Conservation (phyloP, 2,113 vertebrate genomes). For the Eleginops maclovinus region DNA sequence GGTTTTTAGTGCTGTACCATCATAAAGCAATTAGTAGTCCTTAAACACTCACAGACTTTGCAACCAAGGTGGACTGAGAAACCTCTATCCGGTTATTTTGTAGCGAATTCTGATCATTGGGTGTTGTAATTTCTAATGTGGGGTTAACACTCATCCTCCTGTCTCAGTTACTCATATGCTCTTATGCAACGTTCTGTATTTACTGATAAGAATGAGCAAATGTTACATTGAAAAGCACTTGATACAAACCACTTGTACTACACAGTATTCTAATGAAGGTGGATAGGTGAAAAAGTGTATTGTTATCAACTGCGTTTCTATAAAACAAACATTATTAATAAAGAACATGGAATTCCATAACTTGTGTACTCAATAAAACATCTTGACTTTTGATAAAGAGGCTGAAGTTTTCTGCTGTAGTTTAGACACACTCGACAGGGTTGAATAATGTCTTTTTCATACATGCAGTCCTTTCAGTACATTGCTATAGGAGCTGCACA, state of each 20-base stretch:
- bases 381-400: conserved; percentile 9
- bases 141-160: not conserved
- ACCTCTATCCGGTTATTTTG: not conserved
- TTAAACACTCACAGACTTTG: not conserved
- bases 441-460: conserved; percentile 1
- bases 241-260: conserved; percentile 4
- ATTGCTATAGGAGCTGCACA: not conserved
- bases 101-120: not conserved
- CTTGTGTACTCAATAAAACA: not conserved
- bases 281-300: not conserved
- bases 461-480: not conserved
- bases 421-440: not conserved
- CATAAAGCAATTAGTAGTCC: not conserved
- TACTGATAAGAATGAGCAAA: conserved; percentile 1
- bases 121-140: conserved; percentile 6
- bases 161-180: conserved; percentile 4
- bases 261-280: conserved; percentile 2
- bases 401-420: not conserved
- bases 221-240: conserved; percentile 12
- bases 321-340: not conserved
- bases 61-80: conserved; percentile 4
- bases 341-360: not conserved
- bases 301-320: conserved; percentile 13
- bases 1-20: conserved; percentile 1
- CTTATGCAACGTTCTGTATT: conserved; percentile 8